Percentiles rank a stretch among this genome's conserved stretches.
These are phyloP conservation scores for Otus scops DNA, from an alignment of 2,797 vertebrate genomes.

Conservation along the genomic window DNA sequence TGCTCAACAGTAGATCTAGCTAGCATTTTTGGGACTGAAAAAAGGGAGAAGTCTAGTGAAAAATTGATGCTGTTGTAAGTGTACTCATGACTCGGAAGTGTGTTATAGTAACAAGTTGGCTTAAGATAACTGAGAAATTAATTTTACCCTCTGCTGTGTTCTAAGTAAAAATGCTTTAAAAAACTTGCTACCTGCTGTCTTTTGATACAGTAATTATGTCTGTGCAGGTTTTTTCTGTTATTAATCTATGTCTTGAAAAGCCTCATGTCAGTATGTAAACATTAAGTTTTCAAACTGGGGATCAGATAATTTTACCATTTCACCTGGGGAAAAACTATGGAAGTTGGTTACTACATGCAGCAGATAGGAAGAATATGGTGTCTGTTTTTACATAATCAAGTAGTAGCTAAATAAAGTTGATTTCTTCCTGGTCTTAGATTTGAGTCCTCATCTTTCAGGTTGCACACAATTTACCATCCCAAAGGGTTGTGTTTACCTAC, in stretches of 20 bases:
- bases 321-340: not conserved
- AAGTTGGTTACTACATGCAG: not conserved
- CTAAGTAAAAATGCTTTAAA: conserved; percentile 17
- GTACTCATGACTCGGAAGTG: conserved; percentile 1
- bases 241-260: not conserved
- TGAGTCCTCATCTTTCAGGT: not conserved
- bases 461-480: not conserved
- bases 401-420: not conserved
- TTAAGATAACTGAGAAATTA: conserved; percentile 45
- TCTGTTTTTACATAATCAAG: not conserved
- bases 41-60: not conserved
- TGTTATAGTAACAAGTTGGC: not conserved
- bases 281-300: not conserved
- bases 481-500: fast-evolving
- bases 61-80: conserved; percentile 3
- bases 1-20: conserved; percentile 15
- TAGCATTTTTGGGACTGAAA: not conserved
- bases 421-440: not conserved
- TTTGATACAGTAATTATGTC: conserved; percentile 44
- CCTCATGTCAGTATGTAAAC: not conserved
- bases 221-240: not conserved
- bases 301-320: conserved; percentile 5
- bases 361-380: not conserved
- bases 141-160: conserved; percentile 46
- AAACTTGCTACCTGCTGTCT: conserved; percentile 35